Evolutionary conservation across 2,797 vertebrate species (phyloP), one percentile per base, ranked within the genome.

Genomic region (Adelosebastes latens): DNA sequence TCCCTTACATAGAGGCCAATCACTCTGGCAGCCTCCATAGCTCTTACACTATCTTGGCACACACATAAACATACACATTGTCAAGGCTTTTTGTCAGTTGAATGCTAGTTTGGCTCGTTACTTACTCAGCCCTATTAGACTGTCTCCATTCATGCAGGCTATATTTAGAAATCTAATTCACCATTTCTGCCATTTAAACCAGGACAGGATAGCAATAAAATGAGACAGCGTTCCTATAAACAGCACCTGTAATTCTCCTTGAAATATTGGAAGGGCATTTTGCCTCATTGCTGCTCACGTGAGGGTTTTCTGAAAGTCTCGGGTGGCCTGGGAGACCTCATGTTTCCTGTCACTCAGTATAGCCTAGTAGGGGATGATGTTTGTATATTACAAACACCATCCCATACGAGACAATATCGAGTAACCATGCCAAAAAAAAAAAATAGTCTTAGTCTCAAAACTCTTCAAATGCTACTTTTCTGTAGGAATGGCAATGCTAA

Each of bases 91-190:
- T 77, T 69, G 62, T 78, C 32, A 72, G 67, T 22, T 82, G 70
- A 84, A 83, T 74, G 72, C 16, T 60, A 58, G 49, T 74, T 76
- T 72, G 81, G 58, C 75, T 58, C 72, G 62, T 59, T 64, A 67
- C 69, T 82, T 53, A 80, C 25, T n/a, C 25, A 66, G 42, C 24
- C 72, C 55, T 68, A 55, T 81, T 79, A 81, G 52, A 29, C 53
- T 5, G 59, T 81, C 56, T 87, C 78, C 80, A 86, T 83, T 82
- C 75, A 89, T 58, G 58, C 24, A 16, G 56, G 71, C 74, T 93
- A 90, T 83, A 81, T 89, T 85, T 88, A 89, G 87, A 92, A 90
- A 88, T 84, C 76, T 39, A 86, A 75, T 87, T 87, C 86, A 77
- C 79, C 77, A 75, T 82, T 74, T 80, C 79, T 80, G 81, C 88